These are phyloP conservation scores for Parapristionchus giblindavisi DNA, from an alignment of 2,888 invertebrate species.

Conservation along the genomic window DNA sequence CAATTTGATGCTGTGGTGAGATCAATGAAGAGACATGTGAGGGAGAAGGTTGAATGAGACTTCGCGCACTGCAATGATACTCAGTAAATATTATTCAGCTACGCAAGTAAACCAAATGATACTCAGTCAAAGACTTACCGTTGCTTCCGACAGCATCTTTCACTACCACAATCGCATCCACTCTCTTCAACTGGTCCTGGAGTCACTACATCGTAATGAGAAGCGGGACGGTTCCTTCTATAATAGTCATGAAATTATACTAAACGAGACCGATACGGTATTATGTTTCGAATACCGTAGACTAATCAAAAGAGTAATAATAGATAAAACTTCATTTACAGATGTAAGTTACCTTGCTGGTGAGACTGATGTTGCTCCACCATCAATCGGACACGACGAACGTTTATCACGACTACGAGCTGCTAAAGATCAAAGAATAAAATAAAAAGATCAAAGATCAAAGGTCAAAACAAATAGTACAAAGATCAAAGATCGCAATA, in stretches of 20 bases:
- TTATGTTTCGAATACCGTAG: no score
- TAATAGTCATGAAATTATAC: no score
- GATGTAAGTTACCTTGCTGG: not conserved
- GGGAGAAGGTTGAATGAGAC: slow-evolving; percentile 24
- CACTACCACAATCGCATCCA: slow-evolving; percentile 38
- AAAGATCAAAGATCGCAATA: no score
- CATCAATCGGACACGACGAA: slow-evolving; percentile 21
- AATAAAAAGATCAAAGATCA: no score
- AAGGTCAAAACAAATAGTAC: no score
- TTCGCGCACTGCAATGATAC: slow-evolving; percentile 21
- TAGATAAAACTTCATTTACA: not conserved
- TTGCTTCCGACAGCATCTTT: slow-evolving; percentile 36
- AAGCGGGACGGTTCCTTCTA: slow-evolving; percentile 27
- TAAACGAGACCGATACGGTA: no score
- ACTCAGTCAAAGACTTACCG: slow-evolving; percentile 10
- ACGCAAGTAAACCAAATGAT: not conserved
- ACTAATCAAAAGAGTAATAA: not conserved
- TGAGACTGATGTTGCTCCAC: not conserved
- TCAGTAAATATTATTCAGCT: not conserved
- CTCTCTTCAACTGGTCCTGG: no score
- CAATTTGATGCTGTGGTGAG: slow-evolving; percentile 4
- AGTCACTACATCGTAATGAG: slow-evolving; percentile 13
- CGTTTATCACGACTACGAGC: slow-evolving; percentile 21
- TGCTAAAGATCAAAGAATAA: no score
- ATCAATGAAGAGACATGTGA: not conserved